Evolutionary conservation across 2,113 vertebrate species (phyloP).

Genomic region (Mastomys coucha): DNA sequence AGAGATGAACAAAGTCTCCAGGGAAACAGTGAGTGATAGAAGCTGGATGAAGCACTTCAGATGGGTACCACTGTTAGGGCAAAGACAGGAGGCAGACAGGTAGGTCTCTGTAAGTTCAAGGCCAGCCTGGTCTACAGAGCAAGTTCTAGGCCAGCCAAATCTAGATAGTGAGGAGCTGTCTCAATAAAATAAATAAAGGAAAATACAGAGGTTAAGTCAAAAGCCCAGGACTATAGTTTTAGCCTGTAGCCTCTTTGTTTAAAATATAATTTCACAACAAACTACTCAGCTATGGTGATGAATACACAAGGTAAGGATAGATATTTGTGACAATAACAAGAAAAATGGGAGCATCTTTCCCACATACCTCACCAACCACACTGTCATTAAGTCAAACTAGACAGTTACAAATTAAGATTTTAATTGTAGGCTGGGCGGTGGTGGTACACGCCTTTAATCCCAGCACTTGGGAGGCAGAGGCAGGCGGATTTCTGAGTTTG

Average conservation of each 20-base stretch:
- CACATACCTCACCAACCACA: background rate
- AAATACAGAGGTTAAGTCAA: background rate
- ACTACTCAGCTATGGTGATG: background rate
- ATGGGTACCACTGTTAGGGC: background rate
- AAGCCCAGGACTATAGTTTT: background rate
- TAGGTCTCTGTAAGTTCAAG: background rate
- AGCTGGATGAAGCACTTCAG: background rate
- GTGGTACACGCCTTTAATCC: too few species aligned
- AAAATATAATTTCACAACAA: background rate
- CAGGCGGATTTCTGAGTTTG: too few species aligned
- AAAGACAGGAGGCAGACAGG: background rate
- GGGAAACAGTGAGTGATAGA: background rate
- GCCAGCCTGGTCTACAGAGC: background rate
- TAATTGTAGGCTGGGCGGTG: background rate
- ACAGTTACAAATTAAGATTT: background rate
- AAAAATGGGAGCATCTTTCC: background rate
- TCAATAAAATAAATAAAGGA: background rate
- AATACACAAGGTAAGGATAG: background rate
- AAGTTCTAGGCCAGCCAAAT: too few species aligned
- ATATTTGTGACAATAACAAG: background rate
- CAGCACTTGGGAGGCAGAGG: too few species aligned
- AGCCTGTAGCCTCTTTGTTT: background rate
- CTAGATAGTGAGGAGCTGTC: background rate
- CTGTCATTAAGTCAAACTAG: background rate
- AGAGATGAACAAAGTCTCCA: background rate